Percentiles rank a stretch among this genome's conserved stretches.
Conservation (phyloP, 2,113 vertebrate species). For the Regulus satrapa region DNA sequence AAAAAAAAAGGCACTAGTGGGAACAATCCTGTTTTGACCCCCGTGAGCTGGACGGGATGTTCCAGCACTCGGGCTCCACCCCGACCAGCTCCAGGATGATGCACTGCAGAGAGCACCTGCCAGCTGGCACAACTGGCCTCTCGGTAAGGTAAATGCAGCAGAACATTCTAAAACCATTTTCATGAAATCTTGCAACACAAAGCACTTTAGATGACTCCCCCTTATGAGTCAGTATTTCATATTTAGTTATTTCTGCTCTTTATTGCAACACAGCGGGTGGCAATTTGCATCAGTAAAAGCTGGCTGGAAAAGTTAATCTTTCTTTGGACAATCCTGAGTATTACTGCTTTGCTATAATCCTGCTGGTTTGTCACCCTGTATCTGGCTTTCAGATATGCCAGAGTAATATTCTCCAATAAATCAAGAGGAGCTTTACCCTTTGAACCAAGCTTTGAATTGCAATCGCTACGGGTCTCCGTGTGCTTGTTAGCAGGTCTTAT, state of each 20-base stretch:
- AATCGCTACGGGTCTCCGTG: background rate
- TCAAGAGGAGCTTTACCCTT: background rate
- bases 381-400: background rate
- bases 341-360: background rate
- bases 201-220: background rate
- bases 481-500: background rate
- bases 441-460: background rate
- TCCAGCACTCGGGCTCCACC: background rate
- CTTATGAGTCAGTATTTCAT: background rate
- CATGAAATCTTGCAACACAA: constrained; percentile 5
- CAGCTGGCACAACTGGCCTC: background rate
- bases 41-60: background rate
- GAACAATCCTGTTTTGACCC: background rate
- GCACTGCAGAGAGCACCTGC: background rate
- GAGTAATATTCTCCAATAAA: background rate
- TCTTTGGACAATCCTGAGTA: constrained; percentile 4
- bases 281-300: constrained; percentile 2
- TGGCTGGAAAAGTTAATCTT: constrained; percentile 15
- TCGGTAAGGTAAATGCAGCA: background rate
- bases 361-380: background rate
- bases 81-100: background rate
- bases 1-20: background rate
- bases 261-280: background rate
- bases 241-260: constrained; percentile 9
- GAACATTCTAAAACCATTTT: constrained; percentile 13